Evolutionary conservation across 2,797 vertebrate species (phyloP), one percentile per base, ranked within the genome.

Genomic region (Lagorchestes hirsutus): DNA sequence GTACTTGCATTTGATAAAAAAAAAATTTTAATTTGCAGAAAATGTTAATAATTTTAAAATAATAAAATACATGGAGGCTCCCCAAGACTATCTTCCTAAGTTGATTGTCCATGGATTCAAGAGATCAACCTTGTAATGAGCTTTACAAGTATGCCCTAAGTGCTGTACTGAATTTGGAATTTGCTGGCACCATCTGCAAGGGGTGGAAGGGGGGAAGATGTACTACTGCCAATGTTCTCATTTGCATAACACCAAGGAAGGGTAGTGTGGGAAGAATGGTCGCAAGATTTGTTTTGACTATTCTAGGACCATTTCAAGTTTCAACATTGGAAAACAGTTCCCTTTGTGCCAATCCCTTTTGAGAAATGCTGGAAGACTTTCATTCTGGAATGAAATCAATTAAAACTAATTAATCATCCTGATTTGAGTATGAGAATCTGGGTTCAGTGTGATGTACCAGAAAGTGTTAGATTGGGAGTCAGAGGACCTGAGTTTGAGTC

Each of bases 211-310:
- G 74, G 74, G 74, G 24, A 87, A 46, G 40, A 87, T 87, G 74
- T 87, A 50, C 40, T 14, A 58, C 52, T 92, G 95, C 95, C 91
- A 90, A 96, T 87, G 95, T 94, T 95, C 11, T 97, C 58, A 97
- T 98, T 98, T 98, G 93, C 98, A 97, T 98, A 97, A 98, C 97
- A 96, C 97, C 96, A 97, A 98, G 94, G 96, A 95, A 91, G 92
- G 54, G 29, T 28, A 22, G 13, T 27, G 3, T 0, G 28, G 90
- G 16, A 54, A 58, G 31, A 55, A 29, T 0, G 4, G 4, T 27
- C 2, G 24, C 59, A 87, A 54, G 29, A n/a, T 50, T 90, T 54
- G n/a, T 96, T 93, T 90, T 67, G n/a, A 96, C 92, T 54, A 40
- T 67, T 93, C 6, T 0, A 50, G 12, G 90, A 92, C 2, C 22